phyloP scores from a whole-genome alignment of 2,888 invertebrate genomes.

The Zygogramma bicolorata region DNA sequence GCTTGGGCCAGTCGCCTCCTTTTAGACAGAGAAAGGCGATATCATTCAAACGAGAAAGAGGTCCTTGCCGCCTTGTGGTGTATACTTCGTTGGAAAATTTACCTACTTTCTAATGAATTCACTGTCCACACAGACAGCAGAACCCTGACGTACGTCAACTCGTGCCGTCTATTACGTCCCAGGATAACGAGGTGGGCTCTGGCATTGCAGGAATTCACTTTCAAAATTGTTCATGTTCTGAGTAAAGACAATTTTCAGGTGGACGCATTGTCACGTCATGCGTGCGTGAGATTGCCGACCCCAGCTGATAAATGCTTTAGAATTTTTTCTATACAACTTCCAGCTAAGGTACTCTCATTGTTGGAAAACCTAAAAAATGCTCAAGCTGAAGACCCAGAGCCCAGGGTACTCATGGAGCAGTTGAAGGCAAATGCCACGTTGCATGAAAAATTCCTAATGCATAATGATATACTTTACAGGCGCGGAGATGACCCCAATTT shows the following conservation, averaged over 20 bases:
- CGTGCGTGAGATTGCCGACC: conserved; percentile 10
- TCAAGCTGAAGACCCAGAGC: no score
- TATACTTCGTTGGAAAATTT: neutral
- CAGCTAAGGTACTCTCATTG: neutral
- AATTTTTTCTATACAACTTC: neutral
- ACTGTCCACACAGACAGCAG: conserved; percentile 4
- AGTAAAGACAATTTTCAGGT: neutral
- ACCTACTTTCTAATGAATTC: neutral
- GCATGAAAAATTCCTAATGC: no score
- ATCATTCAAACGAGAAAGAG: conserved; percentile 3
- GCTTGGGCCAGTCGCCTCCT: conserved; percentile 8
- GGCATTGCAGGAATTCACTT: neutral
- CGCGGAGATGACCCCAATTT: neutral
- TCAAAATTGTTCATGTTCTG: neutral
- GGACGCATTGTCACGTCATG: no score
- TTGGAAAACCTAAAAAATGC: no score
- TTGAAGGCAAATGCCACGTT: no score
- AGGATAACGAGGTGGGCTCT: neutral
- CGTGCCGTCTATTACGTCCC: neutral
- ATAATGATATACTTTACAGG: no score
- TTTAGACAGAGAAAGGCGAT: neutral
- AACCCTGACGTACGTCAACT: neutral
- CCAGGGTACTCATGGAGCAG: no score
- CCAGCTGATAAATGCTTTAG: neutral
- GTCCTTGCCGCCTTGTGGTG: conserved; percentile 1